Evolutionary conservation across 2,888 invertebrate species (phyloP).

Genomic region (Morpho helenor): DNA sequence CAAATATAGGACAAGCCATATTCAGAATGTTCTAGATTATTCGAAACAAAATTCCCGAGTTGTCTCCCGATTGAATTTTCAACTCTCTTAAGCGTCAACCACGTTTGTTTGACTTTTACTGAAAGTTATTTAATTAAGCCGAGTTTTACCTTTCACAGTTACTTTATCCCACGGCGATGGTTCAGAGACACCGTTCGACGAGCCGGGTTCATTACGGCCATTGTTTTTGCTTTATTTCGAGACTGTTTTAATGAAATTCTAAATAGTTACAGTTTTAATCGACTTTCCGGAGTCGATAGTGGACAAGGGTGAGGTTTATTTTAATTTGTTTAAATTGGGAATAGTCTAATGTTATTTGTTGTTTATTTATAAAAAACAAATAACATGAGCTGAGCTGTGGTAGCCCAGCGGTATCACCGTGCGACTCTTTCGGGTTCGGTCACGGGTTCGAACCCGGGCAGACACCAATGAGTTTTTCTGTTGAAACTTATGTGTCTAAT

Average conservation of each 20-base stretch:
- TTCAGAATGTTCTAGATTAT: background rate
- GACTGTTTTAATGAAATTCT: slow-evolving; percentile 4
- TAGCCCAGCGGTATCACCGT: too few species aligned
- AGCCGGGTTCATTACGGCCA: slow-evolving; percentile 6
- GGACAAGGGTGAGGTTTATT: background rate
- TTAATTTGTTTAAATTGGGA: background rate
- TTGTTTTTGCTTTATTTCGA: slow-evolving; percentile 9
- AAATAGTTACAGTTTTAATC: slow-evolving; percentile 9
- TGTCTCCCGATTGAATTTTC: slow-evolving; percentile 8
- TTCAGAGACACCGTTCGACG: slow-evolving; percentile 3
- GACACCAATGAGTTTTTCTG: too few species aligned
- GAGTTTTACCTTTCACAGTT: slow-evolving; percentile 19
- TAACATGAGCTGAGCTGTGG: too few species aligned
- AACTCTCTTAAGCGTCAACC: slow-evolving; percentile 15
- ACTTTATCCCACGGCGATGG: slow-evolving; percentile 5
- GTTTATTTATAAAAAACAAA: too few species aligned
- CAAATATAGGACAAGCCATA: background rate
- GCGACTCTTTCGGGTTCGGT: too few species aligned
- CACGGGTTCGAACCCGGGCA: too few species aligned
- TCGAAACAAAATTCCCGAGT: background rate
- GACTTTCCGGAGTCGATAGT: background rate
- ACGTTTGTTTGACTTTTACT: slow-evolving; percentile 30
- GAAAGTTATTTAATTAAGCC: slow-evolving; percentile 33
- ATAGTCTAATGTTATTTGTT: too few species aligned
- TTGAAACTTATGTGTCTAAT: too few species aligned